These are phyloP conservation scores for Rotaria sp. DNA, from an alignment of 2,888 invertebrate species.

Conservation along the genomic window DNA sequence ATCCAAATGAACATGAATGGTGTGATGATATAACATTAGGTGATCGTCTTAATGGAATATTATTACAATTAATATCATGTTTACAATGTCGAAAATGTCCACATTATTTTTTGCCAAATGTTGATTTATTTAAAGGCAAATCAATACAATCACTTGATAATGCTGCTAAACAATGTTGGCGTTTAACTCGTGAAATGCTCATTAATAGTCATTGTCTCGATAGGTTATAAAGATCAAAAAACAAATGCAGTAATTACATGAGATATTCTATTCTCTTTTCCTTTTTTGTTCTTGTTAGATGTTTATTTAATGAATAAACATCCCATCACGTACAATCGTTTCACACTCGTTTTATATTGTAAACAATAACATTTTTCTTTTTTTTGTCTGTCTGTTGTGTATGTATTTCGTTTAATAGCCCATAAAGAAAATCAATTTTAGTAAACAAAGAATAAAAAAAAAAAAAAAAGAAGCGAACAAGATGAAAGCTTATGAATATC, in stretches of 20 bases:
- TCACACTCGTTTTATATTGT: neutral
- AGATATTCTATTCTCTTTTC: neutral
- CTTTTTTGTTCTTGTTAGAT: neutral
- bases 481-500: neutral
- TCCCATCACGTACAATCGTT: neutral
- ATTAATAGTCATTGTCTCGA: constrained; percentile 39
- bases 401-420: constrained; percentile 15
- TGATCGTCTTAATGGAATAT: constrained; percentile 82
- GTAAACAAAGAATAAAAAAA: neutral
- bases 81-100: constrained; percentile 86
- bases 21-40: constrained; percentile 69
- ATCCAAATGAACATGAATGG: constrained; percentile 85
- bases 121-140: constrained; percentile 72
- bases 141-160: constrained; percentile 33
- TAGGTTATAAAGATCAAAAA: constrained; percentile 29
- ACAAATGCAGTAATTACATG: neutral
- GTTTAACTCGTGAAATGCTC: constrained; percentile 35
- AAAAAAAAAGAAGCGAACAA: neutral
- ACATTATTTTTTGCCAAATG: constrained; percentile 83
- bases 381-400: constrained; percentile 4
- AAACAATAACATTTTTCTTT: constrained; percentile 21
- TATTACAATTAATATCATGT: constrained; percentile 88
- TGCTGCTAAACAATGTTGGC: constrained; percentile 35
- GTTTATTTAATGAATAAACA: constrained; percentile 1
- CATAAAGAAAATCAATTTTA: constrained; percentile 19